A percentile compares a stretch with the other conserved stretches of the same genome.
phyloP scores from a whole-genome alignment of 1,140 invertebrate species.

The Brachionus rotundiformis region DNA sequence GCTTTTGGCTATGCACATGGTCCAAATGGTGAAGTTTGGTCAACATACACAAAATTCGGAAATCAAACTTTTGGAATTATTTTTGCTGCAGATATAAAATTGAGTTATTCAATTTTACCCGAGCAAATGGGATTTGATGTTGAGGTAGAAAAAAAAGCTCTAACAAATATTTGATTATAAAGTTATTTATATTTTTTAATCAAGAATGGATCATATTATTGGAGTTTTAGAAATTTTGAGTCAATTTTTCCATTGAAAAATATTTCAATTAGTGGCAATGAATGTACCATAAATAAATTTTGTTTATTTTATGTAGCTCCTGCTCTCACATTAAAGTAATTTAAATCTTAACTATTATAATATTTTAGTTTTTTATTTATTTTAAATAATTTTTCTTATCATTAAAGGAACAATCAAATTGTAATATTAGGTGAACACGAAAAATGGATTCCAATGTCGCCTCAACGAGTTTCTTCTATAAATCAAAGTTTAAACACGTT shows the following conservation, averaged over 20 bases:
- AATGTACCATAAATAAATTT: constrained; percentile 39
- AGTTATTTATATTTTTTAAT: neutral
- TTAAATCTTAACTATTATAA: too few species aligned
- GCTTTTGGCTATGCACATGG: constrained; percentile 43
- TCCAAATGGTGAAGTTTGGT: constrained; percentile 53
- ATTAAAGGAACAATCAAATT: constrained; percentile 36
- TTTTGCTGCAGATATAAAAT: constrained; percentile 52
- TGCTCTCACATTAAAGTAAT: neutral
- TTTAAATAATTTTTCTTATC: too few species aligned
- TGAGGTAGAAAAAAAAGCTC: neutral
- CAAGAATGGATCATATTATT: constrained; percentile 18
- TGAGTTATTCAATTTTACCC: neutral
- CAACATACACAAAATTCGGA: constrained; percentile 51
- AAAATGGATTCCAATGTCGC: constrained; percentile 51
- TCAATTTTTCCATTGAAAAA: neutral
- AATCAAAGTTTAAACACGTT: neutral
- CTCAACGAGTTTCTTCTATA: constrained; percentile 22
- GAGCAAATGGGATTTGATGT: constrained; percentile 37
- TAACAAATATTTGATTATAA: neutral
- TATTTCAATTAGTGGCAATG: neutral
- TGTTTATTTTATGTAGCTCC: constrained; percentile 28
- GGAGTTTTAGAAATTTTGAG: neutral
- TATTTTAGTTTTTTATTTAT: too few species aligned
- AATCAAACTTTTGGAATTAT: constrained; percentile 53
- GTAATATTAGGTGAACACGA: constrained; percentile 30